phyloP scores from a whole-genome alignment of 2,888 invertebrate genomes.

The Lasioglossum calceatum region DNA sequence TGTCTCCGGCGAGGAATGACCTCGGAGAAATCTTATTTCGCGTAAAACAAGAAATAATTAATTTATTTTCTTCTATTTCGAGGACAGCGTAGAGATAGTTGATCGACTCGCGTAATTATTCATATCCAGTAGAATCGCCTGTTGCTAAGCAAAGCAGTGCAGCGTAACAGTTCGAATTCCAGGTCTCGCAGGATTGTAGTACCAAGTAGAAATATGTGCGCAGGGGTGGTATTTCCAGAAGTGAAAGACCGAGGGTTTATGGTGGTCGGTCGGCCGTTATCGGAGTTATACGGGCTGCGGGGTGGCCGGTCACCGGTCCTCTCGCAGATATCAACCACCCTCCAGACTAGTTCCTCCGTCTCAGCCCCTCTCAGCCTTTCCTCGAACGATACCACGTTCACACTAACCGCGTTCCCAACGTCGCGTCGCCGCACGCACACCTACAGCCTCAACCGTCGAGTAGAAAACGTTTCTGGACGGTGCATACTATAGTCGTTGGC shows the following conservation, averaged over 20 bases:
- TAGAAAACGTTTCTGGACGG: not conserved
- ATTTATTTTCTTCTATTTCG: not conserved
- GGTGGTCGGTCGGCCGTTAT: slow-evolving; percentile 74
- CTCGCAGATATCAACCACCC: slow-evolving; percentile 71
- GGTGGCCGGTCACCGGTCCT: slow-evolving; percentile 67
- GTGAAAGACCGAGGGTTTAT: slow-evolving; percentile 73
- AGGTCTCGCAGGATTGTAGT: slow-evolving; percentile 25
- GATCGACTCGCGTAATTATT: not conserved
- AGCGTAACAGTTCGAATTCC: not conserved
- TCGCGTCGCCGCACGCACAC: not conserved
- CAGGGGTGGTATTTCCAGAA: slow-evolving; percentile 63
- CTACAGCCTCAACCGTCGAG: not conserved
- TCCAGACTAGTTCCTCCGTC: slow-evolving; percentile 49
- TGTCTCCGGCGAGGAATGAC: not conserved
- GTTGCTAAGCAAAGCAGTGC: slow-evolving; percentile 9
- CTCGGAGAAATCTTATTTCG: not conserved
- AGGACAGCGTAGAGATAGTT: too few relatives aligned
- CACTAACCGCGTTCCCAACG: not conserved
- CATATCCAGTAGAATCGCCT: not conserved
- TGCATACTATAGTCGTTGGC: slow-evolving; percentile 14
- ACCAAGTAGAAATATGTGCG: slow-evolving; percentile 45
- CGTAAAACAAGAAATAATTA: not conserved
- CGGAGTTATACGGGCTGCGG: slow-evolving; percentile 74
- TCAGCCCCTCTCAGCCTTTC: not conserved
- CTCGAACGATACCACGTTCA: not conserved